Percentiles rank a stretch among this genome's conserved stretches.
phyloP scores from a whole-genome alignment of 2,797 vertebrate genomes.

The Peromyscus nudipes region DNA sequence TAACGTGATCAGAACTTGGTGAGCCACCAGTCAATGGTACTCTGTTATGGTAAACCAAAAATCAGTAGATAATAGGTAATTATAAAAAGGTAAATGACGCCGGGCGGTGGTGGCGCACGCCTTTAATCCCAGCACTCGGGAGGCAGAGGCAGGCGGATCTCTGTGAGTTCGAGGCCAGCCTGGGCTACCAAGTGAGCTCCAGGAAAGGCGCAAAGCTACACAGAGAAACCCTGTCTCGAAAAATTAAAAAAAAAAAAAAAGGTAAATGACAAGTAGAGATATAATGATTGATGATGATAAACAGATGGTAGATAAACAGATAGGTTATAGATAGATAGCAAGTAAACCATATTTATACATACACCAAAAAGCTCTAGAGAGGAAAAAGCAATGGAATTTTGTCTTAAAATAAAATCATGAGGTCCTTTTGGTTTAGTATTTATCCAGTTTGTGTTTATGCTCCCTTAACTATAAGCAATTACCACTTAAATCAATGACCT shows the following conservation, averaged over 20 bases:
- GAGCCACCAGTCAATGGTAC: neutral
- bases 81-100: neutral
- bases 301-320: no score
- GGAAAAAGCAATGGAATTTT: neutral
- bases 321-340: neutral
- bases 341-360: neutral
- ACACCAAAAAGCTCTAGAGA: neutral
- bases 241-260: no score
- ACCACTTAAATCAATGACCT: neutral
- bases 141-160: no score
- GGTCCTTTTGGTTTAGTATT: neutral
- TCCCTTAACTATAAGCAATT: constrained; percentile 16
- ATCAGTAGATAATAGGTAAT: neutral
- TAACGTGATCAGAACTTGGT: neutral
- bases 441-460: neutral
- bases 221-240: no score
- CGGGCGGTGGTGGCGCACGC: no score
- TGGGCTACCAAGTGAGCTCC: no score
- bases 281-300: no score
- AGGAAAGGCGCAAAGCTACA: no score
- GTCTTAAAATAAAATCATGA: neutral
- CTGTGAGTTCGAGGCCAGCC: no score
- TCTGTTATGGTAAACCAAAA: neutral
- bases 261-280: neutral
- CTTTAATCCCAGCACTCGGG: no score